Percentiles rank a stretch among this genome's conserved stretches.
These are phyloP conservation scores for Amphipyra berbera DNA, from an alignment of 2,888 invertebrate species.

Conservation along the genomic window DNA sequence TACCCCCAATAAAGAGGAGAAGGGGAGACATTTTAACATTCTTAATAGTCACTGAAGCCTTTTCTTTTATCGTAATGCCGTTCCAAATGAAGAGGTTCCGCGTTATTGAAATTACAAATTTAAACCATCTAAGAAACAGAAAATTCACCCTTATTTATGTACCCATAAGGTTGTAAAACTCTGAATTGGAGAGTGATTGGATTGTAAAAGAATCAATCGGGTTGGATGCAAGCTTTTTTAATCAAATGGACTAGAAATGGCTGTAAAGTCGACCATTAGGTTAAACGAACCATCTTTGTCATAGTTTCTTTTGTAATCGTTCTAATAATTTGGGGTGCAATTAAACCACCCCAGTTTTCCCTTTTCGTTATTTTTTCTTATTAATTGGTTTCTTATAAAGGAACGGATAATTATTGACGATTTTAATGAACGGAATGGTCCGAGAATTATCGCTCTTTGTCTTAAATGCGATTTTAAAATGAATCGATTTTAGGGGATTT, in stretches of 20 bases:
- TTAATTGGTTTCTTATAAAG: conserved; percentile 56
- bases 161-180: conserved; percentile 52
- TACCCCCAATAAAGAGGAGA: conserved; percentile 56
- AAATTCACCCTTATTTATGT: conserved; percentile 50
- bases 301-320: conserved; percentile 84
- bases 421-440: conserved; percentile 43
- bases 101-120: conserved; percentile 66
- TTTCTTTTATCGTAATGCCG: conserved; percentile 80
- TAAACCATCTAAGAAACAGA: conserved; percentile 34
- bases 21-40: conserved; percentile 70
- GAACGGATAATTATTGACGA: conserved; percentile 57
- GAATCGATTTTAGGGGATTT: conserved; percentile 21
- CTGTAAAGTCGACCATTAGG: conserved; percentile 82
- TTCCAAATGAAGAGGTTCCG: conserved; percentile 79
- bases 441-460: conserved; percentile 48
- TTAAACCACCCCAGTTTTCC: conserved; percentile 66
- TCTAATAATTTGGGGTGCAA: conserved; percentile 74
- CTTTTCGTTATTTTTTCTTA: conserved; percentile 45
- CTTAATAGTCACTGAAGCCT: conserved; percentile 78
- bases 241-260: conserved; percentile 85
- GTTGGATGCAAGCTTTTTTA: conserved; percentile 82
- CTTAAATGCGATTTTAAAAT: conserved; percentile 39
- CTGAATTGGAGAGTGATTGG: conserved; percentile 64
- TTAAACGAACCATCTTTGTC: conserved; percentile 86
- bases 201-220: conserved; percentile 84